Evolutionary conservation across 2,797 vertebrate species (phyloP).

Genomic region (Enteromius argenteus): DNA sequence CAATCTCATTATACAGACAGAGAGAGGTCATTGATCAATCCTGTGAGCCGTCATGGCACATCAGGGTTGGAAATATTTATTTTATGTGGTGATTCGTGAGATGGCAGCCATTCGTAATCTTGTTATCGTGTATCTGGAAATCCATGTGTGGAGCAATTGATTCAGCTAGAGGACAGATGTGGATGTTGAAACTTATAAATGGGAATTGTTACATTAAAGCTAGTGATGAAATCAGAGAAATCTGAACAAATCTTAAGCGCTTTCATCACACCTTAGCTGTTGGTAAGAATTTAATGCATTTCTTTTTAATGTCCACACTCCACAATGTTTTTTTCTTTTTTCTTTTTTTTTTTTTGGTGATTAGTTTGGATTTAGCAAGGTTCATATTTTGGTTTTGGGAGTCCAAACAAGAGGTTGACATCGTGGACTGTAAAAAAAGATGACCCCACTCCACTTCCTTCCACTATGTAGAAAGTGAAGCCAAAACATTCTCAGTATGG

Average conservation of each 20-base stretch:
- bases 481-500: no score
- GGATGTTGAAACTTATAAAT: slow-evolving; percentile 1
- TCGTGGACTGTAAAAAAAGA: no score
- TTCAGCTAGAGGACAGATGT: slow-evolving; percentile 2
- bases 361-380: neutral
- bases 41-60: slow-evolving; percentile 18
- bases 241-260: neutral
- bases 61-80: neutral
- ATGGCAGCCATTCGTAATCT: neutral
- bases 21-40: slow-evolving; percentile 9
- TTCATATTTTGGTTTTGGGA: no score
- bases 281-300: neutral
- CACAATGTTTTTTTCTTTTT: neutral
- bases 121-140: neutral
- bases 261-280: neutral
- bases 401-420: no score
- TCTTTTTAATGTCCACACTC: neutral
- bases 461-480: no score
- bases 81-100: neutral
- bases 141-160: neutral
- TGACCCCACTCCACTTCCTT: no score
- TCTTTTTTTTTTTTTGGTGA: neutral
- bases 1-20: slow-evolving; percentile 23
- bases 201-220: neutral
- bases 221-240: slow-evolving; percentile 18